Base-by-base conservation (phyloP, 2,797 vertebrate species). In the Ispidina picta region DNA sequence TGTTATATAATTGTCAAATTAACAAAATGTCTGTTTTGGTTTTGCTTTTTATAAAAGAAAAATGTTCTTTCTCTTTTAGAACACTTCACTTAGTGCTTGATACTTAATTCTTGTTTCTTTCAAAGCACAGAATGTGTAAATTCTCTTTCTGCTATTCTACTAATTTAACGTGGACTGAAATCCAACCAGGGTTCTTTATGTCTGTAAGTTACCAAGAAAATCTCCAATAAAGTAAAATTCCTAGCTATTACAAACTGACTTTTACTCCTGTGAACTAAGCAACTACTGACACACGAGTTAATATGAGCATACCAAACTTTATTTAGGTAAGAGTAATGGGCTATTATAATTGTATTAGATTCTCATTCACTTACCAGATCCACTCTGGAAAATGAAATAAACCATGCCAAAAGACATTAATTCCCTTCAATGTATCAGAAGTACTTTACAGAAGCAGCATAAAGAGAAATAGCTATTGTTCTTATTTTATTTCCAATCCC, bases 311-410 rank as follows among this genome's bases (percentile, higher is more conserved):
- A 94, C 90, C 60, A 73, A 94, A 94, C 77, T 95, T 96, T 94
- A 95, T 92, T 96, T 94, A 94, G 85, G 75, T 59, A 92, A 90
- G 81, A 89, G 70, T 95, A 96, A 94, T 81, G 62, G 74, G 52
- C 90, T 89, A 92, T 86, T 92, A 82, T 72, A 96, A 95, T 93
- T 93, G 83, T 71, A 92, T 94, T 92, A 93, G 80, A 93, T 88
- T 89, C 83, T 69, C 81, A 79, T 93, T 95, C 93, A 91, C 83
- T 92, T 91, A 92, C 87, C 76, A 94, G 79, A 96, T 78, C 83
- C 71, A 86, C 81, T 95, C 80, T 85, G 92, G 85, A 93, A 96
- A 96, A 94, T 90, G 75, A 93, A 95, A 91, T 94, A 96, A 93
- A 92, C 83, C 92, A 90, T 73, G 84, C 86, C 95, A 95, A 88